These are phyloP conservation scores for Morelia viridis DNA, from an alignment of 2,797 vertebrate species.

Conservation along the genomic window DNA sequence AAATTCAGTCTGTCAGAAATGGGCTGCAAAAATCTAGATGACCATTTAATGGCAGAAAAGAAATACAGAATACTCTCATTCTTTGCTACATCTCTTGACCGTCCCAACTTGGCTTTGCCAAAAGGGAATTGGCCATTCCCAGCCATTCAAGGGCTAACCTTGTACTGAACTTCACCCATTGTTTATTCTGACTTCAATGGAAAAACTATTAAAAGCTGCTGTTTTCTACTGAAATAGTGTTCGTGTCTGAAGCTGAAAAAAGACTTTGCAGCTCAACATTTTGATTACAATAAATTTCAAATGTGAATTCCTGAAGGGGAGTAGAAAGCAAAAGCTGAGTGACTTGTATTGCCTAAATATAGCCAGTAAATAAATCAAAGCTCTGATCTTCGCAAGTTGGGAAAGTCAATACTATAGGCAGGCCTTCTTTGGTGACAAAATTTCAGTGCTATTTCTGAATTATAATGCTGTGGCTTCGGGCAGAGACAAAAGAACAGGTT, in stretches of 20 bases:
- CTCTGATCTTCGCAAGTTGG: constrained; percentile 9
- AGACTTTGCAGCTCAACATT: constrained; percentile 27
- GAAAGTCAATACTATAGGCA: background rate
- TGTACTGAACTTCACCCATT: background rate
- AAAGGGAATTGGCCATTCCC: background rate
- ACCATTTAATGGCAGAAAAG: rapidly evolving
- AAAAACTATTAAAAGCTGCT: constrained; percentile 13
- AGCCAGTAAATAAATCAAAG: constrained; percentile 54
- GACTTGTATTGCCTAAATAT: constrained; percentile 26
- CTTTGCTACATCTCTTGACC: background rate
- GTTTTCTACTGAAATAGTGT: constrained; percentile 20
- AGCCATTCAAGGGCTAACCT: background rate
- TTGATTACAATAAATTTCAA: constrained; percentile 35
- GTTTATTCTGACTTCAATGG: background rate
- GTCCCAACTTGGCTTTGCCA: constrained; percentile 5
- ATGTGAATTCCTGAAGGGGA: constrained; percentile 16
- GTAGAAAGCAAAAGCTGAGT: constrained; percentile 48
- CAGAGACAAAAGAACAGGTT: background rate
- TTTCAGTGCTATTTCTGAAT: constrained; percentile 15
- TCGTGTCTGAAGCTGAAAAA: constrained; percentile 20
- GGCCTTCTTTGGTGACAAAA: background rate
- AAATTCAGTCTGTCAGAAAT: constrained; percentile 1
- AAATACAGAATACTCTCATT: background rate
- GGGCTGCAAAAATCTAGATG: constrained; percentile 20
- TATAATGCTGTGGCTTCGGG: background rate